Base-by-base conservation (phyloP, 2,113 vertebrate species). In the Heterocephalus glaber region DNA sequence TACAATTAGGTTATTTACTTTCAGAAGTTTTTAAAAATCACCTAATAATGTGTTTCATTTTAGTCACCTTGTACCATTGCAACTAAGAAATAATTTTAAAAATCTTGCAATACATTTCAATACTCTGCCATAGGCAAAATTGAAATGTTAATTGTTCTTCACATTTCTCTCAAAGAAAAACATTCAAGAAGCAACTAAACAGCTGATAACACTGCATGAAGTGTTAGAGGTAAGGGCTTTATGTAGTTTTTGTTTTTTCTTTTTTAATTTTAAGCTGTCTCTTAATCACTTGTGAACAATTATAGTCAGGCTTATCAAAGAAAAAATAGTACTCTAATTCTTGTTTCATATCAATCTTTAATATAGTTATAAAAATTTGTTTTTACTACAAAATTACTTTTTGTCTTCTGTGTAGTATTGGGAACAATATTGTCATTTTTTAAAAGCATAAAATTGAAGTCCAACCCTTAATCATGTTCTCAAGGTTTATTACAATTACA, bases 181-280 rank as follows among this genome's bases (percentile, higher is more conserved):
- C 70, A 86, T 33, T 58, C 8, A 95, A 97, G 22, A 97, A 33
- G 70, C 96, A 95, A 33, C 13, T 92, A 76, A 63, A 83, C 20
- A 98, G 61, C 94, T 98, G 85, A 60, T 98, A 96, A 70, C 98
- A 3, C 26, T 99, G 19, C 66, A 96, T 86, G 98, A 98, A 82
- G 97, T 99, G 38, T 96, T 99, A 97, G 98, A 98, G 98, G 98
- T 99, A 97, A 98, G 98, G 68, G 24, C 90, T 88, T 77, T 93
- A 19, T 95, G 1, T 84, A 54, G 30, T 86, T 80, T 92, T 10
- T 4, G 20, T 94, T 13, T 41, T 72, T 35, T 92, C 22, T 56
- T 47, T 65, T 84, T 92, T 86, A 82, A 8, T 89, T 28, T 95
- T 94, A 10, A 76, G 11, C 12, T 92, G 11, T 93, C 19, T 76